Evolutionary conservation across 2,113 vertebrate genomes (phyloP), one percentile per base, ranked within the genome.

Genomic region (Acrocephalus kingi): DNA sequence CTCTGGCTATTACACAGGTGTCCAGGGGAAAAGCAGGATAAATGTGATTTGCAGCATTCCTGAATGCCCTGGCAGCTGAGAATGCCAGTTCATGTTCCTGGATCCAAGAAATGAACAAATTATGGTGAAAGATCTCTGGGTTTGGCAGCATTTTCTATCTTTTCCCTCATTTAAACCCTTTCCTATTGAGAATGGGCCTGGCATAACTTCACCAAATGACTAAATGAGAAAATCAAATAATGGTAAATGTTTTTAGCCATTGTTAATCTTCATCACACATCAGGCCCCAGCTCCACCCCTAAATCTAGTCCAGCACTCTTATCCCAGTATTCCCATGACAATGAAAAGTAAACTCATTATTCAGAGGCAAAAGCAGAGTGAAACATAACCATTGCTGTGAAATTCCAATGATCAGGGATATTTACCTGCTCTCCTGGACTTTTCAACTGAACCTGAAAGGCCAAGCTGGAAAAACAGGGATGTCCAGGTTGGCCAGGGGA

Each of bases 251-350:
- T 49, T 76, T 52, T 19, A 84, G 12, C 7, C 19, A 17, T 23
- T 37, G 12, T 56, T 71, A 22, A 55, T 27, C 41, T 54, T 58
- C 7, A 4, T 48, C 23, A 43, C 39, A 24, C 5, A 27, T 21
- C 59, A 73, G 16, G 10, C 43, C 13, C 31, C 59, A n/a, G 39
- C 15, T 13, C 51, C 61, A 35, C 3, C 43, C 20, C 10, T 48
- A 45, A 63, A 15, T 12, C 48, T 13, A 82, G 10, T 24, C 24
- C 27, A 84, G 11, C 9, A 17, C 30, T 69, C n/a, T 43, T 27
- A 73, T 15, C 49, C 27, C 49, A n/a, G 8, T 27, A 61, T 55
- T 79, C 15, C 23, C 35, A 25, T 0, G 0, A 43, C 15, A 67
- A 16, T 31, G 13, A 81, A 66, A 87, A 58, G 18, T 21, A 46